Evolutionary conservation across 2,888 invertebrate species (phyloP), one percentile per base, ranked within the genome.

Genomic region (Drosophila koepferae): DNA sequence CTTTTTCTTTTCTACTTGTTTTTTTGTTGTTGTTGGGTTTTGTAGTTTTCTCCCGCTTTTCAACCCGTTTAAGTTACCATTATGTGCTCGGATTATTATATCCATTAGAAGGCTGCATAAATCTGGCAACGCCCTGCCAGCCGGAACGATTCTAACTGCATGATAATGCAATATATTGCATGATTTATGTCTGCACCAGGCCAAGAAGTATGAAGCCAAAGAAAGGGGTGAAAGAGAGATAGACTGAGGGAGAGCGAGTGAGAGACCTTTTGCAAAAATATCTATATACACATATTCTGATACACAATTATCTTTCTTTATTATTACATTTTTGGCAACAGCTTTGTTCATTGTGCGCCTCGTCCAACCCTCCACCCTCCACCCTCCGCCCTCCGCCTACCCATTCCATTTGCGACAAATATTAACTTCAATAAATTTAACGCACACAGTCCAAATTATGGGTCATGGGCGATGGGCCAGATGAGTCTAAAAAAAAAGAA

Each of bases 161-260:
- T 90, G 89, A 89, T 90, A 89, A 90, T 87, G 90, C 89, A 89
- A 89, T 89, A 90, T 90, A 89, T 80, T 83, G 83, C 89, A 89
- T 90, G 89, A 90, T 90, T 90, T 89, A 89, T 90, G 85, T 76
- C 69, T 54, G 67, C 56, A 72, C 61, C 60, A 68, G 14, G 34
- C 38, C 38, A 40, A 40, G 38, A 16, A 40, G n/a, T n/a, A n/a
- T n/a, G n/a, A n/a, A n/a, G n/a, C n/a, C n/a, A 43, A 20, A 20
- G 20, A 20, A 20, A 20, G 20, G 43, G 40, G 40, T 18, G 1
- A 4, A 28, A 14, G 14, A n/a, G 12, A 12, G 44, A 28, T 6
- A 55, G 40, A 40, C 43, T 2, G 43, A 46, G 60, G 20, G 46
- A 46, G 23, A 43, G 31, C 8, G 8, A 20, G 12, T 54, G 40